These are phyloP conservation scores for Sialis fuliginosa DNA, from an alignment of 2,888 invertebrate species.

Conservation along the genomic window DNA sequence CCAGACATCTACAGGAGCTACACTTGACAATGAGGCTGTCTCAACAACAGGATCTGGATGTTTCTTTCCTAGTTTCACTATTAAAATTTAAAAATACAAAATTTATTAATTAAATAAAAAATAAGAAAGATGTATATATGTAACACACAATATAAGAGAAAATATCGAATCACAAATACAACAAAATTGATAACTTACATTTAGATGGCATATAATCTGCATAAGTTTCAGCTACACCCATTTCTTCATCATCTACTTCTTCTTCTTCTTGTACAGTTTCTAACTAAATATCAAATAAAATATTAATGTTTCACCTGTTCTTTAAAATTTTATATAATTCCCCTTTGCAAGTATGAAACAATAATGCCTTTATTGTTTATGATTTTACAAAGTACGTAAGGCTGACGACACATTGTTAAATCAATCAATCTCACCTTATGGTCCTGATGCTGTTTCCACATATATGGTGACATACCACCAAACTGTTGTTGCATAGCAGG, in stretches of 20 bases:
- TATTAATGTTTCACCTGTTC: constrained; percentile 16
- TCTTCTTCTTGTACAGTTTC: constrained; percentile 46
- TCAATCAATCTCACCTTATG: constrained; percentile 14
- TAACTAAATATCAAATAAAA: constrained; percentile 6
- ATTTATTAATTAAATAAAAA: neutral
- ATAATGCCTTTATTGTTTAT: neutral
- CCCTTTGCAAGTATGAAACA: neutral
- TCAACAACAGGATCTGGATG: constrained; percentile 99
- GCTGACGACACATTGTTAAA: constrained; percentile 4
- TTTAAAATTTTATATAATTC: constrained; percentile 5
- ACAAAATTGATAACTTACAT: constrained; percentile 32
- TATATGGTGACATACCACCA: constrained; percentile 30
- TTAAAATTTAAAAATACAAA: constrained; percentile 9
- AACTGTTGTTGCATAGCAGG: constrained; percentile 32
- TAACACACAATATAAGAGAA: neutral
- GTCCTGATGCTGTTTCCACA: constrained; percentile 2
- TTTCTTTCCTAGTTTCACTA: constrained; percentile 81
- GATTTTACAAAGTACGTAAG: neutral
- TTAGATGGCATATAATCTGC: constrained; percentile 97
- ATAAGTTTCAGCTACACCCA: constrained; percentile 97
- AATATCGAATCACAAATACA: neutral
- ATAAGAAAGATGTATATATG: neutral
- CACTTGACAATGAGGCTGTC: constrained; percentile 91
- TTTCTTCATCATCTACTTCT: constrained; percentile 84
- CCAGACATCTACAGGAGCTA: constrained; percentile 85